phyloP scores from a whole-genome alignment of 35 echinoderm and acorn worm species.

The Holothuria glaberrima region DNA sequence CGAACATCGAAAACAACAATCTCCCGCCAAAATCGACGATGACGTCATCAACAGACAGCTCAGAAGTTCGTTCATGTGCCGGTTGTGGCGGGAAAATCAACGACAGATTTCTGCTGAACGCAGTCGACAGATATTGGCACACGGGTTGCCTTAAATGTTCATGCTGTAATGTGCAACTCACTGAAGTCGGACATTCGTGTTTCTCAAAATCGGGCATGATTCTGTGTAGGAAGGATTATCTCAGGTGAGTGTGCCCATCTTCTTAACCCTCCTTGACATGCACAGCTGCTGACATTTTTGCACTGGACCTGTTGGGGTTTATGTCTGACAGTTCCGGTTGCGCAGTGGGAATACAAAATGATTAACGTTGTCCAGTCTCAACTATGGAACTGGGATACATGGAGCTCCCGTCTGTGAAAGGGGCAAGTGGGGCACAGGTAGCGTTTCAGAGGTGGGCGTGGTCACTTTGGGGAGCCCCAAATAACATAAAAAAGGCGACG shows the following conservation, averaged over 20 bases:
- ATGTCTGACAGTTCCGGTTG: no score
- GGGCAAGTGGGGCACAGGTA: no score
- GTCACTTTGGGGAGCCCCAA: no score
- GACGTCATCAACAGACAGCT: conserved; percentile 58
- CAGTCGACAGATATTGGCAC: conserved; percentile 97
- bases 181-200: conserved; percentile 90
- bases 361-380: no score
- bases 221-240: conserved; percentile 98
- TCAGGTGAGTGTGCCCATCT: conserved; percentile 71
- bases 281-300: no score
- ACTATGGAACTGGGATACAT: no score
- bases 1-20: conserved; percentile 62
- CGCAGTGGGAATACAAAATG: no score
- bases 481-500: no score
- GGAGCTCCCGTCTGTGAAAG: no score
- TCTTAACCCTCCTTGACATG: no score
- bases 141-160: conserved; percentile 97
- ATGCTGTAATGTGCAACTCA: conserved; percentile 88
- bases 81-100: conserved; percentile 96
- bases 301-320: no score
- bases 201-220: conserved; percentile 97
- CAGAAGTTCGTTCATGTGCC: conserved; percentile 81
- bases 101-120: conserved; percentile 92
- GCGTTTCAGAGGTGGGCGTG: no score
- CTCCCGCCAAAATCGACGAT: conserved; percentile 52